Percentiles rank a stretch among this genome's conserved stretches.
These are phyloP conservation scores for Harpagoxenus sublaevis DNA, from an alignment of 2,888 invertebrate species.

Conservation along the genomic window DNA sequence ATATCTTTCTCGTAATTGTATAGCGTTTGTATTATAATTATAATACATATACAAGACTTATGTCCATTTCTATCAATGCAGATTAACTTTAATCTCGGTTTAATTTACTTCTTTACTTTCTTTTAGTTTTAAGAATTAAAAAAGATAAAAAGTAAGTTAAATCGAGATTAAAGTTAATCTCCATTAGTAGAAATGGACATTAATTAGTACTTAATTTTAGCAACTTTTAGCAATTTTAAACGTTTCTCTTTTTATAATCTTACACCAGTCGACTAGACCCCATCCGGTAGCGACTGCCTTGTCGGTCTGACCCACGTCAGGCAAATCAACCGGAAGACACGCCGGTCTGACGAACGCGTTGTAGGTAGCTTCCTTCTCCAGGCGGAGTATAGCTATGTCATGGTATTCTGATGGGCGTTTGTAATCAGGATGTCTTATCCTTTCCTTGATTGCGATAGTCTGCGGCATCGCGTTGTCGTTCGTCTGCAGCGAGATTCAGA, in stretches of 20 bases:
- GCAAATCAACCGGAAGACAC: conserved; percentile 82
- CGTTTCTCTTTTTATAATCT: conserved; percentile 34
- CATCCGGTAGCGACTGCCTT: conserved; percentile 86
- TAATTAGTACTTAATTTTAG: neutral
- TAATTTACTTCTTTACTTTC: too few species aligned
- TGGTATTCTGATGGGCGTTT: conserved; percentile 85
- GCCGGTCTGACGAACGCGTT: conserved; percentile 86
- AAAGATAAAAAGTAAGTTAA: too few species aligned
- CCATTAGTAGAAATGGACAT: too few species aligned
- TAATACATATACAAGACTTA: too few species aligned
- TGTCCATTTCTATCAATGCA: too few species aligned
- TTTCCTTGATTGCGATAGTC: conserved; percentile 80
- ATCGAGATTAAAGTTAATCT: too few species aligned
- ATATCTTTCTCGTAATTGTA: neutral
- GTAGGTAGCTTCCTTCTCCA: conserved; percentile 84
- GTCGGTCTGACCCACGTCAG: conserved; percentile 59
- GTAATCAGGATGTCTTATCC: conserved; percentile 86
- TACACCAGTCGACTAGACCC: conserved; percentile 85
- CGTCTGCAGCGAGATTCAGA: conserved; percentile 82
- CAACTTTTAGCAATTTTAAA: neutral
- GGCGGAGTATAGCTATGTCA: conserved; percentile 87
- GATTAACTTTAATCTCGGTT: too few species aligned
- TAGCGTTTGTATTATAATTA: too few species aligned
- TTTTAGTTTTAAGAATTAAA: too few species aligned
- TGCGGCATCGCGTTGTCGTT: conserved; percentile 84